Conservation (phyloP, 2,113 vertebrate genomes). For the Thunnus maccoyii region DNA sequence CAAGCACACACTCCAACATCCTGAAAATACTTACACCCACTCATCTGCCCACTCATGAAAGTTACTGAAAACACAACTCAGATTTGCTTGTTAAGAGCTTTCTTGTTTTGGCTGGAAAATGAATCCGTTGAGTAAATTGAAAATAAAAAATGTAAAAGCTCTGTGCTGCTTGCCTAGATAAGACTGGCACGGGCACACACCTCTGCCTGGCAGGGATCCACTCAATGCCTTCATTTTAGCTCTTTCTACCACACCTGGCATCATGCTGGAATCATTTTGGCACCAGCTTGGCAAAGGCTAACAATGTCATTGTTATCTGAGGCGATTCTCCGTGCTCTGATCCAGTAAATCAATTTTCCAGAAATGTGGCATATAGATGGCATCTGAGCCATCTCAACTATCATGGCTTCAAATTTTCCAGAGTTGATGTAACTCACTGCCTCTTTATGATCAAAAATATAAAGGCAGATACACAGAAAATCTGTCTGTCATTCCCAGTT, state of each 20-base stretch:
- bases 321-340: slow-evolving; percentile 65
- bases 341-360: slow-evolving; percentile 70
- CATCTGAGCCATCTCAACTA: slow-evolving; percentile 51
- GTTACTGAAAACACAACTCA: slow-evolving; percentile 69
- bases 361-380: slow-evolving; percentile 46
- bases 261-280: slow-evolving; percentile 55
- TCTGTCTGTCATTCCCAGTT: not conserved
- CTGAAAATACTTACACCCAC: slow-evolving; percentile 65
- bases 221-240: slow-evolving; percentile 62
- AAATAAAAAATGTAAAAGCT: slow-evolving; percentile 72
- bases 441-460: slow-evolving; percentile 8
- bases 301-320: slow-evolving; percentile 69
- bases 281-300: slow-evolving; percentile 61
- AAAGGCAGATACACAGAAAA: not conserved
- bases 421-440: slow-evolving; percentile 8
- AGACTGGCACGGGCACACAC: slow-evolving; percentile 63
- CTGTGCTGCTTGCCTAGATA: slow-evolving; percentile 61
- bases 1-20: slow-evolving; percentile 65
- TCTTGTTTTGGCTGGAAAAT: slow-evolving; percentile 68
- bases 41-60: slow-evolving; percentile 62
- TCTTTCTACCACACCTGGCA: slow-evolving; percentile 72
- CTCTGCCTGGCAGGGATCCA: slow-evolving; percentile 68
- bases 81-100: slow-evolving; percentile 72
- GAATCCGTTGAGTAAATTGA: slow-evolving; percentile 64
- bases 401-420: slow-evolving; percentile 21